These are phyloP conservation scores for Periophthalmodon schlosseri DNA, from an alignment of 2,113 vertebrate species.

Conservation along the genomic window DNA sequence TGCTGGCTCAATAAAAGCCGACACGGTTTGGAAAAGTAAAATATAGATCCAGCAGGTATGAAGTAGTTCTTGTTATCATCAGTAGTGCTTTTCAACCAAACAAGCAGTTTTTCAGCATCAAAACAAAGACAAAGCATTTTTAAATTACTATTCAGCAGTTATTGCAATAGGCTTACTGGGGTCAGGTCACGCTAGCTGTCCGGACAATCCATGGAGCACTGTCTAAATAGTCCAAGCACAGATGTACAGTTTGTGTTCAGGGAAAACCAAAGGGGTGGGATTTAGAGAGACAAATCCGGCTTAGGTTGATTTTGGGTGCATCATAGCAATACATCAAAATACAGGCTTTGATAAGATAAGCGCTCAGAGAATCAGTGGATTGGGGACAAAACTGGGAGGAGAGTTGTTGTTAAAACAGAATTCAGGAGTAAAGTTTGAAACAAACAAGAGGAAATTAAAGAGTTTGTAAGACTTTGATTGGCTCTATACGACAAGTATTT, in stretches of 20 bases:
- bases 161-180: slow-evolving; percentile 38
- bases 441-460: neutral
- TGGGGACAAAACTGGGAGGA: slow-evolving; percentile 33
- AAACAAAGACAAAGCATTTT: slow-evolving; percentile 17
- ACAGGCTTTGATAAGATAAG: slow-evolving; percentile 63
- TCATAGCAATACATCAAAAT: slow-evolving; percentile 58
- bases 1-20: slow-evolving; percentile 8
- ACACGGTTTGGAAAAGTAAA: slow-evolving; percentile 5
- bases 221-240: slow-evolving; percentile 24
- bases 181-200: slow-evolving; percentile 39
- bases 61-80: slow-evolving; percentile 3
- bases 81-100: slow-evolving; percentile 7
- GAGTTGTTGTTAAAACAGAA: neutral
- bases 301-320: slow-evolving; percentile 62
- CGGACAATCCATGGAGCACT: slow-evolving; percentile 46
- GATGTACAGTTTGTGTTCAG: slow-evolving; percentile 25
- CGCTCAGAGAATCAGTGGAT: slow-evolving; percentile 41
- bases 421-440: neutral
- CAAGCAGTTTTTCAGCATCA: neutral
- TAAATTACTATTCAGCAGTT: slow-evolving; percentile 34
- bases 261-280: slow-evolving; percentile 34
- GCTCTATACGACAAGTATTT: neutral
- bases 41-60: neutral
- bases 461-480: neutral
- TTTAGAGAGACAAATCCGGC: slow-evolving; percentile 64